phyloP scores from a whole-genome alignment of 2,888 invertebrate species.

The Graphium colonna region DNA sequence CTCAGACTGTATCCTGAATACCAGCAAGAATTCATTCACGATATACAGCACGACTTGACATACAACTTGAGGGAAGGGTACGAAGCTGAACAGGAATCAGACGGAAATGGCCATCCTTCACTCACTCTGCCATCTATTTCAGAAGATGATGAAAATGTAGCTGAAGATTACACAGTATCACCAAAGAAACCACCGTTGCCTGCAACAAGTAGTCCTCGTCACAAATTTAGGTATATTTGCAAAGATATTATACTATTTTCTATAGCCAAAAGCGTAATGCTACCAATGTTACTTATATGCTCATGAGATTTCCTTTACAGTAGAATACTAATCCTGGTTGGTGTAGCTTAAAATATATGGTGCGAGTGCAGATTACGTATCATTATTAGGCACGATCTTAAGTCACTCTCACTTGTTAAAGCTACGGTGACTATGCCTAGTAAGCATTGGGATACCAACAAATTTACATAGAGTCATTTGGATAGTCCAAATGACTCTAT shows the following conservation, averaged over 20 bases:
- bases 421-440: too few species aligned
- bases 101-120: slow-evolving; percentile 88
- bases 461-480: too few species aligned
- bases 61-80: slow-evolving; percentile 96
- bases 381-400: too few species aligned
- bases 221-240: slow-evolving; percentile 76
- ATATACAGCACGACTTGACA: slow-evolving; percentile 96
- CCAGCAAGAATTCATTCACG: slow-evolving; percentile 95
- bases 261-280: too few species aligned
- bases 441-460: too few species aligned
- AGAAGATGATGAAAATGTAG: slow-evolving; percentile 95
- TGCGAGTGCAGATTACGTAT: too few species aligned
- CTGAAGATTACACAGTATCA: slow-evolving; percentile 84
- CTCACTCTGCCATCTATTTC: slow-evolving; percentile 95
- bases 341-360: too few species aligned
- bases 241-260: not conserved
- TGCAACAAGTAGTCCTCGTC: slow-evolving; percentile 82
- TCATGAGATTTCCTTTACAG: too few species aligned
- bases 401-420: too few species aligned
- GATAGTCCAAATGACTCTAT: too few species aligned
- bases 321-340: too few species aligned
- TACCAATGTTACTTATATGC: too few species aligned
- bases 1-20: slow-evolving; percentile 95
- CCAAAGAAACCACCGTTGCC: slow-evolving; percentile 82
- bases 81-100: slow-evolving; percentile 90